Conservation (phyloP, 2,113 vertebrate species). For the Stictonetta naevosa region DNA sequence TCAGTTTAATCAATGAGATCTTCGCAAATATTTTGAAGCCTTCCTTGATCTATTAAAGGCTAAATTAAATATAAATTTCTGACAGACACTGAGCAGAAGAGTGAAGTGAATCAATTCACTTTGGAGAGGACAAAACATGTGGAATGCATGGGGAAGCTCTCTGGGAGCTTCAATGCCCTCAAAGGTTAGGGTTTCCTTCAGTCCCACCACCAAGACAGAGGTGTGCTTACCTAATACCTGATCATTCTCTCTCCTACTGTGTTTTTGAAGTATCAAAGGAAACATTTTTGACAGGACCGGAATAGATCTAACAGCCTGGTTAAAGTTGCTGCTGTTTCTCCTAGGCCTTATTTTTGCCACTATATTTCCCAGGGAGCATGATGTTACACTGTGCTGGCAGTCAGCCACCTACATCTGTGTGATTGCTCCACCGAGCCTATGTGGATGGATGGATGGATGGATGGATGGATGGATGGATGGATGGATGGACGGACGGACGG, state of each 20-base stretch:
- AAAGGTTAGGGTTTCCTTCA: not conserved
- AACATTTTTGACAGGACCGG: not conserved
- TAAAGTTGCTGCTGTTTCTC: not conserved
- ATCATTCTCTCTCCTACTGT: not conserved
- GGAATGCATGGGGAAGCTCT: not conserved
- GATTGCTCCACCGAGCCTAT: not conserved
- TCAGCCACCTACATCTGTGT: rapidly evolving
- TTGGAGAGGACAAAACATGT: not conserved
- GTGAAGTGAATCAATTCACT: not conserved
- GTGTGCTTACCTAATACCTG: not conserved
- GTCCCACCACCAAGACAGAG: not conserved
- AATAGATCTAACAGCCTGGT: not conserved
- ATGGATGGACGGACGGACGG: no score
- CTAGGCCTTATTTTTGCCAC: not conserved
- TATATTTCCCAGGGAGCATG: rapidly evolving
- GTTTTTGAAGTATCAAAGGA: not conserved
- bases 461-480: no score
- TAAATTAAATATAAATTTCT: slow-evolving; percentile 4
- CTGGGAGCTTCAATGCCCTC: not conserved
- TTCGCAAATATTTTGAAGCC: slow-evolving; percentile 35
- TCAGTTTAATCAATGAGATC: slow-evolving; percentile 20
- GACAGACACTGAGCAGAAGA: not conserved
- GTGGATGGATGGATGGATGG: not conserved
- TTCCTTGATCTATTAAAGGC: not conserved
- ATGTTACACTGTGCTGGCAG: not conserved